Conservation (phyloP, 1,140 invertebrate species). For the Pogonus chalceus region DNA sequence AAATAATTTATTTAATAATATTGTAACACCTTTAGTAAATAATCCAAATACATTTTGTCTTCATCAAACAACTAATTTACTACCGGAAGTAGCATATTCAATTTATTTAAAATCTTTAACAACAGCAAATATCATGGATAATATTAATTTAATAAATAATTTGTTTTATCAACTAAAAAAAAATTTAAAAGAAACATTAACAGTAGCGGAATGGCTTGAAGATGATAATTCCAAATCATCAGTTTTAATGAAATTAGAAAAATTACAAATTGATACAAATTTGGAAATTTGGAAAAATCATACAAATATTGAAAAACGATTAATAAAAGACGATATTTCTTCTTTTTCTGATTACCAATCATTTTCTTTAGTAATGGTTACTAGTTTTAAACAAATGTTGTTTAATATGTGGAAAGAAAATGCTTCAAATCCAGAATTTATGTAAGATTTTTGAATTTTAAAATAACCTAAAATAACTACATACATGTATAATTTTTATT, state of each 20-base stretch:
- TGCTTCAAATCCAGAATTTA: background rate
- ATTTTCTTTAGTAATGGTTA: too few species aligned
- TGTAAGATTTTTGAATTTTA: background rate
- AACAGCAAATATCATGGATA: too few species aligned
- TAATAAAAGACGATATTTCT: too few species aligned
- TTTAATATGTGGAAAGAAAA: background rate
- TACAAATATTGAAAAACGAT: too few species aligned
- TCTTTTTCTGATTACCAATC: too few species aligned
- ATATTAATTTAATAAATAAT: background rate
- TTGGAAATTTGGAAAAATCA: too few species aligned
- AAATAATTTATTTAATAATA: constrained; percentile 15
- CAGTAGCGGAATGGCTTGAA: constrained; percentile 12
- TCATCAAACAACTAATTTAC: constrained; percentile 13
- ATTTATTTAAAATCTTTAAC: constrained; percentile 10
- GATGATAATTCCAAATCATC: constrained; percentile 4
- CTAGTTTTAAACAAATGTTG: too few species aligned
- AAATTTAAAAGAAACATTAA: constrained; percentile 9
- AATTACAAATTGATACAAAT: too few species aligned
- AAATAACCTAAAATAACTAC: background rate
- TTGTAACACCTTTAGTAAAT: constrained; percentile 13
- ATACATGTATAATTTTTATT: background rate
- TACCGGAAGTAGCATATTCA: constrained; percentile 15
- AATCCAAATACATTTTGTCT: constrained; percentile 14
- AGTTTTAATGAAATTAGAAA: constrained; percentile 11
- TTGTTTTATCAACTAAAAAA: constrained; percentile 11